Evolutionary conservation across 92 coral and sea anemone species (phyloP).

Genomic region (Hydrozoanthus gracilis): DNA sequence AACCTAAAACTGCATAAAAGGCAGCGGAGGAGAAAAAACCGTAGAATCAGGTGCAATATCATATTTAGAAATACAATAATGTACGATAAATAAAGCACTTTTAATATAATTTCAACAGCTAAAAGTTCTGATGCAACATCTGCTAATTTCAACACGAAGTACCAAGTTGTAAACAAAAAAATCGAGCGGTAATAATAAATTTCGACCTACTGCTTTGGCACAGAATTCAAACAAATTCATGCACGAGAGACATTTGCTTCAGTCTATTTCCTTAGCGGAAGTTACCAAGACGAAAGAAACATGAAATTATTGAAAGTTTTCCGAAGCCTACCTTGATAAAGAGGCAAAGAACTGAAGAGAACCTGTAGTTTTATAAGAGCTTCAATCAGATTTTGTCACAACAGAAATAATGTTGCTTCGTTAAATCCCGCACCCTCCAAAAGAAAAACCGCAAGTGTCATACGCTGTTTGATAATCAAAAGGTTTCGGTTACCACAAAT

Average conservation of each 20-base stretch:
- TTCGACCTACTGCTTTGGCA: not conserved
- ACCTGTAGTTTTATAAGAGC: not conserved
- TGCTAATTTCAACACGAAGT: not conserved
- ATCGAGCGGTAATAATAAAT: not conserved
- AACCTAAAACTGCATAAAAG: not conserved
- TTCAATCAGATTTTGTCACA: not conserved
- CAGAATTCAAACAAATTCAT: not conserved
- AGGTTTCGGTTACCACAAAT: not conserved
- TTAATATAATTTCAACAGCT: not conserved
- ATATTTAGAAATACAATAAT: not conserved
- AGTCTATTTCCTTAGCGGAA: not conserved
- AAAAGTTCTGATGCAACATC: constrained; percentile 46
- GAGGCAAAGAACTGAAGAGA: not conserved
- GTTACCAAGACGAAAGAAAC: not conserved
- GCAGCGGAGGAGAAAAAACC: not conserved
- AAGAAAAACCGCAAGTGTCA: not conserved
- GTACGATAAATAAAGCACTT: not conserved
- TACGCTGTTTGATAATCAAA: not conserved
- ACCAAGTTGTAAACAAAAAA: constrained; percentile 1
- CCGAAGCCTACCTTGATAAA: not conserved
- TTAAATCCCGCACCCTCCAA: not conserved
- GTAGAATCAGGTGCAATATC: not conserved
- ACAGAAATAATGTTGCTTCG: not conserved
- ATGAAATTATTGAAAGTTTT: not conserved
- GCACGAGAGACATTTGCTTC: not conserved